Evolutionary conservation across 2,113 vertebrate species (phyloP), one percentile per base, ranked within the genome.

Genomic region (Apodemus sylvaticus): DNA sequence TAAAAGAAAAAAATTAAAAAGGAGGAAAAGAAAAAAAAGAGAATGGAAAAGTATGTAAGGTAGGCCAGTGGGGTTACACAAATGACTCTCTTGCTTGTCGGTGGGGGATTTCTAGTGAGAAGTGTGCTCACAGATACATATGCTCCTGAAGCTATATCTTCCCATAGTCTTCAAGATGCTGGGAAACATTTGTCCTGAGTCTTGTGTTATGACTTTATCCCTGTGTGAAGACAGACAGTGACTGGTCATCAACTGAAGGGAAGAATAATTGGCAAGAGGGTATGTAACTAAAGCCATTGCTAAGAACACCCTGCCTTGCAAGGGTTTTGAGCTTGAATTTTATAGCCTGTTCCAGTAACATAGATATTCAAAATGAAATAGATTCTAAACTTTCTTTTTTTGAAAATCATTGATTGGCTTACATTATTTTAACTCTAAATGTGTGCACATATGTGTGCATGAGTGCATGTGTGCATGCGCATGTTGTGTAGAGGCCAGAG

Each of bases 281-380:
- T 29, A 19, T 58, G 13, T 48, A 29, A 86, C 11, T 31, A 55
- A 29, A 60, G 39, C 58, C 3, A 19, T 45, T 76, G 58, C 36
- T 60, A 24, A 92, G 53, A 45, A 22, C 24, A 24, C 19, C 4
- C 5, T 0, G 42, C 45, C 81, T 60, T 93, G 86, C 34, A 36
- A 62, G 34, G 86, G 86, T 0, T 4, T 31, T 53, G 36, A 88
- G 39, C 16, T 11, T 89, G 29, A 62, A 79, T 19, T 16, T 70
- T 64, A 20, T 1, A 51, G 74, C 36, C 42, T 53, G 39, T 62
- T n/a, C 8, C 36, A 89, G 24, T 51, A 89, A 55, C 3, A 39
- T 74, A 53, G 36, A 93, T 68, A 89, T 31, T 53, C 70, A 96
- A 89, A 96, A 77, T 55, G 58, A 93, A 81, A 68, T 13, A n/a